Percentiles rank a stretch among this genome's conserved stretches.
phyloP scores from a whole-genome alignment of 2,888 invertebrate genomes.

The Epiblema foenella region DNA sequence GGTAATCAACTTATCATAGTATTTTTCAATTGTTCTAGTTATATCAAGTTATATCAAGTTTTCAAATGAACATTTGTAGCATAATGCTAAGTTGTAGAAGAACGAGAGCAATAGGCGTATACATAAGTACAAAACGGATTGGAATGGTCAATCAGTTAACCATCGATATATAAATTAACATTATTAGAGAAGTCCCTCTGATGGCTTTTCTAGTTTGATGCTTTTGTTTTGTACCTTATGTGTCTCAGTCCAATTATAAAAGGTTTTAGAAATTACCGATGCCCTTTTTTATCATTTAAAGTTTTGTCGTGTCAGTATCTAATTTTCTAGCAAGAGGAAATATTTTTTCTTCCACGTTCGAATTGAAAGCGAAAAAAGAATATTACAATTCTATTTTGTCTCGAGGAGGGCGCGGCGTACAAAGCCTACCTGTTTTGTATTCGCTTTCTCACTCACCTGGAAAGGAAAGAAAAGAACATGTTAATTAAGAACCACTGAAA shows the following conservation, averaged over 20 bases:
- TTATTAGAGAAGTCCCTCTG: neutral
- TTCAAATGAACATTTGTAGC: conserved; percentile 44
- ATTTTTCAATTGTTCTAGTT: conserved; percentile 53
- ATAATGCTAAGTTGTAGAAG: neutral
- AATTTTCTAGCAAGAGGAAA: conserved; percentile 76
- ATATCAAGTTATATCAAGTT: conserved; percentile 49
- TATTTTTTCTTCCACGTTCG: conserved; percentile 78
- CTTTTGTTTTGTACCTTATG: neutral
- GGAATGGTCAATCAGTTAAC: too few relatives aligned
- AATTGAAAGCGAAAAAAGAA: conserved; percentile 70
- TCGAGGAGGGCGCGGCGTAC: conserved; percentile 62
- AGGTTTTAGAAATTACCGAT: neutral
- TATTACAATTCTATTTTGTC: conserved; percentile 81
- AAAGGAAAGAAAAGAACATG: conserved; percentile 83
- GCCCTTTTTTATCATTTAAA: neutral
- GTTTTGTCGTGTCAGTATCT: conserved; percentile 60
- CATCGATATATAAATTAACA: too few relatives aligned
- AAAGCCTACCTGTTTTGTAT: conserved; percentile 77
- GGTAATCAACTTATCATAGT: conserved; percentile 54
- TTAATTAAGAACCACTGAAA: conserved; percentile 83
- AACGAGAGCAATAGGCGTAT: neutral
- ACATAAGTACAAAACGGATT: too few relatives aligned
- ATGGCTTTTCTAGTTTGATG: neutral
- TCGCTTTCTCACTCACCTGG: conserved; percentile 81
- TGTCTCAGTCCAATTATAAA: neutral